Conservation (phyloP, 2,797 vertebrate genomes). For the Tadarida brasiliensis region DNA sequence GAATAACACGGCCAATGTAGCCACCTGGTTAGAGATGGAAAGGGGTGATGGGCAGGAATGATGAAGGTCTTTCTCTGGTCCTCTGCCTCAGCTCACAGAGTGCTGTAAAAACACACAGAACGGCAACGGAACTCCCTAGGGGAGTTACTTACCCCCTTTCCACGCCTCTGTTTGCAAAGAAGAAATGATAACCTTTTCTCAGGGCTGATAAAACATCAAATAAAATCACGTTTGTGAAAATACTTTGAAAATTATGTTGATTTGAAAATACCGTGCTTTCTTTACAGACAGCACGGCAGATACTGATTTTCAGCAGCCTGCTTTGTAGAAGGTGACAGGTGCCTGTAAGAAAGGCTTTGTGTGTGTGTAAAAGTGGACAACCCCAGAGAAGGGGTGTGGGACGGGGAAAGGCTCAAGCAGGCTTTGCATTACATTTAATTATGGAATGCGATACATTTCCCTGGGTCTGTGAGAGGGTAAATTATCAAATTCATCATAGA, state of each 20-base stretch:
- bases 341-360: background rate
- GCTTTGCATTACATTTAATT: slow-evolving; percentile 23
- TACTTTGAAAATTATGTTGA: slow-evolving; percentile 18
- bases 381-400: background rate
- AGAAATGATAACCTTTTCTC: slow-evolving; percentile 13
- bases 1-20: background rate
- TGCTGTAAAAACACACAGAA: background rate
- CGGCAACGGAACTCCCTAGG: no score
- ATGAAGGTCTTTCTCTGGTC: background rate
- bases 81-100: background rate
- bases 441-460: background rate
- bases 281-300: background rate
- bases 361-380: background rate
- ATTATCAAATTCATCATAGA: background rate
- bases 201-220: slow-evolving; percentile 30
- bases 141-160: background rate
- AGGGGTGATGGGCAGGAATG: background rate
- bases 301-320: background rate
- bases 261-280: slow-evolving; percentile 52
- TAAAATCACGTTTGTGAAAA: slow-evolving; percentile 57
- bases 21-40: background rate
- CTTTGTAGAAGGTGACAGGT: slow-evolving; percentile 20
- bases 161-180: slow-evolving; percentile 17
- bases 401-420: background rate
- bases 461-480: background rate